Percentiles rank a stretch among this genome's conserved stretches.
phyloP scores from a whole-genome alignment of 2,797 vertebrate species.

The Lutra lutra region DNA sequence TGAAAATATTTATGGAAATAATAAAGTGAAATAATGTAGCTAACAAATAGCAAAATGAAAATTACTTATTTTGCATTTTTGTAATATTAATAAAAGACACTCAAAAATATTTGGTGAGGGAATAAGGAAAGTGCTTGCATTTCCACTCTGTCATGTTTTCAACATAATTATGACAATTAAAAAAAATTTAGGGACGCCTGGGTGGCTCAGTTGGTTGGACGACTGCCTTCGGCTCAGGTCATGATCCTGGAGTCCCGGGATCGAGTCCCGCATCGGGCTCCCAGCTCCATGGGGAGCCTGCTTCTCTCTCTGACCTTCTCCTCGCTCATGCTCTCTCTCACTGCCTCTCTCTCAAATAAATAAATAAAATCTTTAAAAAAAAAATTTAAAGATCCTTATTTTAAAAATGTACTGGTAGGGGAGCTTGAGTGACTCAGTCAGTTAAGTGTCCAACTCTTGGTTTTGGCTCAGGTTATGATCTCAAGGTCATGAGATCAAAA shows the following conservation, averaged over 20 bases:
- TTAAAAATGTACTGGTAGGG: not conserved
- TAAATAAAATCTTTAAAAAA: too few relatives aligned
- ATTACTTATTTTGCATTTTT: not conserved
- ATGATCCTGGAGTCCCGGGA: too few relatives aligned
- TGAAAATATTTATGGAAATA: not conserved
- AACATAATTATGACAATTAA: not conserved
- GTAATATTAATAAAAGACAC: not conserved
- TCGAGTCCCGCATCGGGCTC: too few relatives aligned
- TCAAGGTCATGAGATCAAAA: not conserved
- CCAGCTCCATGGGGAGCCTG: too few relatives aligned
- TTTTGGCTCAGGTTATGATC: not conserved
- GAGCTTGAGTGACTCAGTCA: not conserved
- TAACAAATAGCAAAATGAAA: not conserved
- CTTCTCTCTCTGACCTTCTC: too few relatives aligned
- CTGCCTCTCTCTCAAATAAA: too few relatives aligned
- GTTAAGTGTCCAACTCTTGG: not conserved
- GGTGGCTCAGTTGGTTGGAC: too few relatives aligned
- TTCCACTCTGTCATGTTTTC: too few relatives aligned
- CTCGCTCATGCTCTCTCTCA: too few relatives aligned
- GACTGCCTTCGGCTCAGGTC: too few relatives aligned
- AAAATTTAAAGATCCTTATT: not conserved
- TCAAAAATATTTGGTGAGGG: not conserved
- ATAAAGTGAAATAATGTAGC: not conserved
- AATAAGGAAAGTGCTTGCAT: not conserved
- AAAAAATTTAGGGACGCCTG: too few relatives aligned